Evolutionary conservation across 2,113 vertebrate species (phyloP).

Genomic region (Salminus brasiliensis): DNA sequence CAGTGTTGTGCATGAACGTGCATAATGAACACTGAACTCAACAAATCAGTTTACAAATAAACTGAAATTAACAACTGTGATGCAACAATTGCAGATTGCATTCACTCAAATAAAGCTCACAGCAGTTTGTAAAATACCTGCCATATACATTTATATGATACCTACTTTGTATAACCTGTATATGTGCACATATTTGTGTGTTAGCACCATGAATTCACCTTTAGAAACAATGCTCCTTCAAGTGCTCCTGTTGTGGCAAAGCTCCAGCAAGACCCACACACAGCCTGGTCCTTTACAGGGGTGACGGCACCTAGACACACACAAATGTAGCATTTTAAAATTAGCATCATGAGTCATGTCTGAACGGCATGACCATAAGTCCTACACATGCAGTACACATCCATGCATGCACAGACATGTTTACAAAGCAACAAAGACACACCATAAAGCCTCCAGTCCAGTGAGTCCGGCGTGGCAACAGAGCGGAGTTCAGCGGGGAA

Average conservation of each 20-base stretch:
- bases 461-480: constrained; percentile 70
- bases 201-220: too few species aligned
- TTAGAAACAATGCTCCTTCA: constrained; percentile 79
- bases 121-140: too few species aligned
- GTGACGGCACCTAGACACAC: constrained; percentile 78
- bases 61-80: too few species aligned
- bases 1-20: too few species aligned
- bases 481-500: constrained; percentile 65
- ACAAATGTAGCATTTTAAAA: not conserved
- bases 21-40: too few species aligned
- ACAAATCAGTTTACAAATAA: too few species aligned
- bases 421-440: not conserved
- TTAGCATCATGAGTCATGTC: not conserved
- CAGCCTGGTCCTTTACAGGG: constrained; percentile 79
- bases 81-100: too few species aligned
- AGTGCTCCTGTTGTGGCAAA: constrained; percentile 76
- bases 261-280: constrained; percentile 81
- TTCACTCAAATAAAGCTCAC: too few species aligned
- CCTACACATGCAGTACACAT: not conserved
- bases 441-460: constrained; percentile 82
- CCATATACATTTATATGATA: too few species aligned
- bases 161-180: too few species aligned
- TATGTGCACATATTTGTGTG: too few species aligned
- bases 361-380: not conserved
- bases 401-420: not conserved